Evolutionary conservation across 2,113 vertebrate species (phyloP).

Genomic region (Pogonocichla stellata): DNA sequence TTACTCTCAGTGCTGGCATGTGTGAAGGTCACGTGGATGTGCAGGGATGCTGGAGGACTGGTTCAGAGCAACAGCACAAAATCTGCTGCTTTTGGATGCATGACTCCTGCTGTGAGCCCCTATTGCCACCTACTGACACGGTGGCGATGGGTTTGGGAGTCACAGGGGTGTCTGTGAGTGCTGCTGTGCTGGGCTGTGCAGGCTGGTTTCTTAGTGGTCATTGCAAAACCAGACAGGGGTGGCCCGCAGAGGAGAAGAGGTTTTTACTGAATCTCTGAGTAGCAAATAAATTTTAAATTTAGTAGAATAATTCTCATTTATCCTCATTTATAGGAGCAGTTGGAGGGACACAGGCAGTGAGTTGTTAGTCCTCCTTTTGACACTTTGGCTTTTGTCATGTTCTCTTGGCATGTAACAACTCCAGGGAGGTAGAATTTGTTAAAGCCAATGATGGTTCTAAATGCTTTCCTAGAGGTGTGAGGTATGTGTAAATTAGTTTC

Average conservation of each 20-base stretch:
- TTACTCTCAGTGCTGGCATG: background rate
- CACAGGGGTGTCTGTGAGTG: background rate
- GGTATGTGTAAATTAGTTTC: background rate
- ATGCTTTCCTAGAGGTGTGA: background rate
- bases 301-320: background rate
- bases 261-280: background rate
- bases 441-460: background rate
- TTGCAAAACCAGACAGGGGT: background rate
- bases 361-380: background rate
- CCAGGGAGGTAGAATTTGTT: background rate
- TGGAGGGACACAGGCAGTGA: background rate
- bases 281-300: background rate
- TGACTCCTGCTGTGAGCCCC: background rate
- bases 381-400: background rate
- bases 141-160: fast-evolving
- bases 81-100: background rate
- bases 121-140: background rate
- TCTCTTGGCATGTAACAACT: background rate
- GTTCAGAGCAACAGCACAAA: background rate
- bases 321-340: background rate
- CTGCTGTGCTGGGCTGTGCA: background rate
- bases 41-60: background rate
- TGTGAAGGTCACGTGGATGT: background rate
- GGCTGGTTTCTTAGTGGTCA: background rate
- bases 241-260: background rate